phyloP scores from a whole-genome alignment of 2,113 vertebrate genomes.

The Oryzias javanicus region DNA sequence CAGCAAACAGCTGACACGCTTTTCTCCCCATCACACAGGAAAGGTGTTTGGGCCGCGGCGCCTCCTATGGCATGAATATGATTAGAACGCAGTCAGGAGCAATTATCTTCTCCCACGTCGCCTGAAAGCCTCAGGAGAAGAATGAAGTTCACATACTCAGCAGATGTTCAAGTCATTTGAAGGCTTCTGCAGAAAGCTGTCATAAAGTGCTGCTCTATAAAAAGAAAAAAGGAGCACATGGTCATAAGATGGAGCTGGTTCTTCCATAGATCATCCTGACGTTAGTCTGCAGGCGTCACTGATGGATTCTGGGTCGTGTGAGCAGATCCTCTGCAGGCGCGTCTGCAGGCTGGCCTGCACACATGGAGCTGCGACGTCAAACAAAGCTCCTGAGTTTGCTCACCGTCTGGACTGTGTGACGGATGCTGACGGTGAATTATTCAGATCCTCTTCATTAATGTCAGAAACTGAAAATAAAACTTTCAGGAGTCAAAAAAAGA shows the following conservation, averaged over 20 bases:
- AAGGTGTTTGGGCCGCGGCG: constrained; percentile 32
- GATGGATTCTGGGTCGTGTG: not conserved
- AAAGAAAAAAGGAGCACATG: not conserved
- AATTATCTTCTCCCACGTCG: constrained; percentile 37
- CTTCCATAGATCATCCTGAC: too few species aligned
- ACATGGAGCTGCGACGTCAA: too few species aligned
- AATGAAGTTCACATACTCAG: not conserved
- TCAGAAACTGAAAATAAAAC: too few species aligned
- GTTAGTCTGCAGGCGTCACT: not conserved
- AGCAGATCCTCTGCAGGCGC: not conserved
- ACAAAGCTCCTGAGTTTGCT: too few species aligned
- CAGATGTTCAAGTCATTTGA: constrained; percentile 32
- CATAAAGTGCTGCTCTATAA: not conserved
- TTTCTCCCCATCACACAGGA: not conserved
- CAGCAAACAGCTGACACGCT: constrained; percentile 14
- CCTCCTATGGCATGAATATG: constrained; percentile 47
- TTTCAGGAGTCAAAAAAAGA: too few species aligned
- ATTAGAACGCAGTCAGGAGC: constrained; percentile 48
- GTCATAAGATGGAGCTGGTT: not conserved
- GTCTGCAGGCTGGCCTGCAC: not conserved
- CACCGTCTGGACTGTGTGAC: too few species aligned
- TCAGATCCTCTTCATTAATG: too few species aligned
- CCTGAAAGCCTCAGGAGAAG: constrained; percentile 12
- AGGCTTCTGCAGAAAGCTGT: not conserved
- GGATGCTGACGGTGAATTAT: too few species aligned